These are phyloP conservation scores for Myotis myotis DNA, from an alignment of 2,797 vertebrate species.

Conservation along the genomic window DNA sequence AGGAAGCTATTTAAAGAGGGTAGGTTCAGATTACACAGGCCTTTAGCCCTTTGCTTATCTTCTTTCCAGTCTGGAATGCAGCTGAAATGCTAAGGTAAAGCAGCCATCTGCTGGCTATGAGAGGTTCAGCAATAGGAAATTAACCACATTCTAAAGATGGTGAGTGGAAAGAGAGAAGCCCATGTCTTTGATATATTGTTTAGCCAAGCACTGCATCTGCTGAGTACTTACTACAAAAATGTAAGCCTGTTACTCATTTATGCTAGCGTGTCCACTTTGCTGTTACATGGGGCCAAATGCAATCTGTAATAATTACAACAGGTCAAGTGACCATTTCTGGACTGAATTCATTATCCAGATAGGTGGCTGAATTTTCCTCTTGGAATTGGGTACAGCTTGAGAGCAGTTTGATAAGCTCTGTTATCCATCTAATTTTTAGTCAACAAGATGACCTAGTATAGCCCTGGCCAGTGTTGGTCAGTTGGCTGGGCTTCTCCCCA, in stretches of 20 bases:
- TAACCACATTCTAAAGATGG: not conserved
- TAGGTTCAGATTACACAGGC: not conserved
- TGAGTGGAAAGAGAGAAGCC: not conserved
- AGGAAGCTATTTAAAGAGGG: not conserved
- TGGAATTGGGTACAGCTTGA: not conserved
- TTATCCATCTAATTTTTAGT: not conserved
- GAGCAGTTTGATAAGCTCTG: not conserved
- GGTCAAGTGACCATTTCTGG: not conserved
- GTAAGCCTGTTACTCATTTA: not conserved
- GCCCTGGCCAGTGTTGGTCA: too few species aligned
- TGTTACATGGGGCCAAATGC: not conserved
- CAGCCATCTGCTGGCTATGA: conserved; percentile 61
- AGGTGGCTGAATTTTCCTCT: not conserved
- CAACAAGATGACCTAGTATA: not conserved
- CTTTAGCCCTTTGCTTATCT: not conserved
- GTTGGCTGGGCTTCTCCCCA: too few species aligned
- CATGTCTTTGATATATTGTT: not conserved
- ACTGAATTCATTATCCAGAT: conserved; percentile 1
- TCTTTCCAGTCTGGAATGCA: conserved; percentile 27
- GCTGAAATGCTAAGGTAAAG: conserved; percentile 47
- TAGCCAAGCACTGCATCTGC: not conserved
- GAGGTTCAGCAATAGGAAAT: conserved; percentile 48
- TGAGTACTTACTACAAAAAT: not conserved
- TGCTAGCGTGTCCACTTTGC: not conserved
- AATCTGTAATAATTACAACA: not conserved